These are phyloP conservation scores for Florisuga fusca DNA, from an alignment of 2,797 vertebrate genomes.

Conservation along the genomic window DNA sequence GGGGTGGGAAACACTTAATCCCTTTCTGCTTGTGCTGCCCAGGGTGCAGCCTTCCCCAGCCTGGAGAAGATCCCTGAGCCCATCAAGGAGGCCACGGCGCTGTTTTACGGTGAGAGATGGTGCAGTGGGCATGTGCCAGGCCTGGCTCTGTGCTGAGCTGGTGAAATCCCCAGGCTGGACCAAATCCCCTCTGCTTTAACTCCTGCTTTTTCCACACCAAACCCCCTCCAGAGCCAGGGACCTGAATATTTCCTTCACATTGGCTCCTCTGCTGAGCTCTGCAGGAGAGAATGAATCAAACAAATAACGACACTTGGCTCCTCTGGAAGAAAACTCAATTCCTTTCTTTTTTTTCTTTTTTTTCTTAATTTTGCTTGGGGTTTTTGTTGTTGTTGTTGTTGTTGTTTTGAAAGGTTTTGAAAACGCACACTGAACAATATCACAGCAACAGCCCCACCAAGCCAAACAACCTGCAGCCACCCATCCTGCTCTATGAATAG, in stretches of 20 bases:
- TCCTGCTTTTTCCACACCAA: background rate
- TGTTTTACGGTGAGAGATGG: slow-evolving; percentile 85
- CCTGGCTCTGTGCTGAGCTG: background rate
- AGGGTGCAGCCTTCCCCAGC: slow-evolving; percentile 81
- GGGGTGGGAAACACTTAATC: background rate
- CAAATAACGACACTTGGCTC: background rate
- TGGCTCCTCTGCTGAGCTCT: background rate
- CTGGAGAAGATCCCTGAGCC: slow-evolving; percentile 91
- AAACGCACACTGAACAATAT: slow-evolving; percentile 25
- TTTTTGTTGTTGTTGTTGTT: background rate
- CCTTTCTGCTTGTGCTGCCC: background rate
- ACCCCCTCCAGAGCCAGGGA: background rate
- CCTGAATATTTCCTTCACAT: background rate
- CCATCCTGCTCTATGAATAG: slow-evolving; percentile 24
- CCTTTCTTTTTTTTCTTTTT: background rate
- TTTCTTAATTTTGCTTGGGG: background rate
- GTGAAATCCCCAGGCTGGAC: background rate
- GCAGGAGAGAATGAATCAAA: background rate
- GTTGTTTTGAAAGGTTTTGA: slow-evolving; percentile 13
- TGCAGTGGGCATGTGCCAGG: rapidly evolving
- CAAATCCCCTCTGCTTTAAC: background rate
- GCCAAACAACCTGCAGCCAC: slow-evolving; percentile 56
- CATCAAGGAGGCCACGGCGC: slow-evolving; percentile 92
- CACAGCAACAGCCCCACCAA: slow-evolving; percentile 41
- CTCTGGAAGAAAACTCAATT: background rate